phyloP scores from a whole-genome alignment of 2,113 vertebrate genomes.

The Myiozetetes cayanensis region DNA sequence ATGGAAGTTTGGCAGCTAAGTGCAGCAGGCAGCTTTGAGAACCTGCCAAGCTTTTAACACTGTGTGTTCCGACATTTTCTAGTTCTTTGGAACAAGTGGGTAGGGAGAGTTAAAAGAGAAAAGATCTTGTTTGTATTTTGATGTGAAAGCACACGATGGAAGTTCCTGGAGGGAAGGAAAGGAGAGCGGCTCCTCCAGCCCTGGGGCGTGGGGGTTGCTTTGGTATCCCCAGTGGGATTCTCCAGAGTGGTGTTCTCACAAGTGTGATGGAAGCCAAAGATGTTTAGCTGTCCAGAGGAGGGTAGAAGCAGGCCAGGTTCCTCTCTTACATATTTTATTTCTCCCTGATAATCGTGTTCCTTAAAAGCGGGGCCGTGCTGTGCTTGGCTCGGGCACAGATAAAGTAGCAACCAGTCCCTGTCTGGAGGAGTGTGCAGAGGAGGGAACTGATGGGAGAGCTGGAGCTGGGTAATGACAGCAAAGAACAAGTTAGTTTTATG shows the following conservation, averaged over 20 bases:
- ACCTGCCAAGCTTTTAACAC: slow-evolving; percentile 7
- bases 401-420: background rate
- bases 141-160: background rate
- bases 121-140: background rate
- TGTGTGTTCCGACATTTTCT: background rate
- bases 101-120: background rate
- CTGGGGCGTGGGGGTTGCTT: background rate
- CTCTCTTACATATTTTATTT: background rate
- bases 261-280: background rate
- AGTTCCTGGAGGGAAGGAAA: background rate
- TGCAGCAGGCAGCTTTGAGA: slow-evolving; percentile 22
- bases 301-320: background rate
- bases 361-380: background rate
- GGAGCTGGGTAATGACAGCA: background rate
- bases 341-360: background rate
- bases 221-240: background rate
- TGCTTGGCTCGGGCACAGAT: background rate
- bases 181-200: background rate
- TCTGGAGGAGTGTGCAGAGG: background rate
- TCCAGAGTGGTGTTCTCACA: background rate
- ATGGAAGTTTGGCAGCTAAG: background rate
- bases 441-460: background rate
- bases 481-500: background rate
- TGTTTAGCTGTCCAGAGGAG: background rate
- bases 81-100: background rate